Conservation (phyloP, 2,888 invertebrate species). For the Leptinotarsa peninsularis region DNA sequence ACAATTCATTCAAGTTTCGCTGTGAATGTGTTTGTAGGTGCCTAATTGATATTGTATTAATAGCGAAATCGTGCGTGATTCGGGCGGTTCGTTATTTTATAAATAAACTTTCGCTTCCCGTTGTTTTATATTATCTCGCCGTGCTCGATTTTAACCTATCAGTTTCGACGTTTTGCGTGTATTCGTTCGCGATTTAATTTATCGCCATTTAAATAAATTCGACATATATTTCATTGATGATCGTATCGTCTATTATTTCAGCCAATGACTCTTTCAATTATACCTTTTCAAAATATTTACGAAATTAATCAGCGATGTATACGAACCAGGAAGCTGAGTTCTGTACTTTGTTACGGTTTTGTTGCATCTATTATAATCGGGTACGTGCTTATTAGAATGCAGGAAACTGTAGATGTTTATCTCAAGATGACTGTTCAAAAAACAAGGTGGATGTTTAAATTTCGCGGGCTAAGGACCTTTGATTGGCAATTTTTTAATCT, state of each 20-base stretch:
- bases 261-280: conserved; percentile 35
- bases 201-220: conserved; percentile 46
- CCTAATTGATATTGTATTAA: conserved; percentile 59
- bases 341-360: too few species aligned
- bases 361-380: too few species aligned
- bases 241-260: conserved; percentile 40
- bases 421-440: too few species aligned
- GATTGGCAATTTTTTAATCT: too few species aligned
- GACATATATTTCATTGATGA: conserved; percentile 41
- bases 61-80: conserved; percentile 53
- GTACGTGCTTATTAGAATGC: too few species aligned
- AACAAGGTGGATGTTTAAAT: too few species aligned
- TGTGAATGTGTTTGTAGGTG: conserved; percentile 56
- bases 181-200: conserved; percentile 46
- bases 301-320: conserved; percentile 32
- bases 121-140: conserved; percentile 31
- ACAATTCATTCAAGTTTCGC: conserved; percentile 36
- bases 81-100: conserved; percentile 53
- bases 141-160: conserved; percentile 9
- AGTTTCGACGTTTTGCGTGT: conserved; percentile 37
- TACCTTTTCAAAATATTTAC: conserved; percentile 39
- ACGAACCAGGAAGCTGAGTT: not conserved
- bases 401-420: too few species aligned
- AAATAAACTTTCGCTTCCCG: conserved; percentile 51
- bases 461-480: too few species aligned